A percentile compares a stretch with the other conserved stretches of the same genome.
phyloP scores from a whole-genome alignment of 1,140 invertebrate genomes.

The Sitobion miscanthi region DNA sequence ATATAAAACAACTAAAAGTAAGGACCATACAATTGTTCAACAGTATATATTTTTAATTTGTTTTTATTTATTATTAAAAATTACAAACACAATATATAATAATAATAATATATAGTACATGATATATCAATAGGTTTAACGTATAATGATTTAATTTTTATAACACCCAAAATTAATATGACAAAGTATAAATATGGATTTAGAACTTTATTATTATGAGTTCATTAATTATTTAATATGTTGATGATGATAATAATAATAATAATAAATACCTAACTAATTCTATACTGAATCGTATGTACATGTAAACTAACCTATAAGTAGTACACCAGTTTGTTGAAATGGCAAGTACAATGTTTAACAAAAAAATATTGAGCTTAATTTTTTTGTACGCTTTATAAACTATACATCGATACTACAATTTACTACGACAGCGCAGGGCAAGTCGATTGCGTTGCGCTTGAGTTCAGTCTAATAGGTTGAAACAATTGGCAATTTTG shows the following conservation, averaged over 20 bases:
- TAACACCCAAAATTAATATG: background rate
- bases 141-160: background rate
- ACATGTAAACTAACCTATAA: background rate
- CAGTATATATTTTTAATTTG: background rate
- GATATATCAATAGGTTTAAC: background rate
- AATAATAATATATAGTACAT: conserved; percentile 1
- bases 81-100: background rate
- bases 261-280: background rate
- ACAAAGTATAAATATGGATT: background rate
- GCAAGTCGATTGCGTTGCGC: background rate
- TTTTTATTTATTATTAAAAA: background rate
- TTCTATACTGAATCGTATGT: background rate
- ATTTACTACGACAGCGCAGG: background rate
- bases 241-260: background rate
- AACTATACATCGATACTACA: background rate
- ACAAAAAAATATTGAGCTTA: background rate
- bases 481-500: background rate
- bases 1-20: background rate
- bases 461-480: background rate
- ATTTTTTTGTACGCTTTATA: background rate
- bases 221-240: background rate
- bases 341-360: background rate
- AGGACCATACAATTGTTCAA: background rate
- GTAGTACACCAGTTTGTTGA: background rate
- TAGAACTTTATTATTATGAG: background rate